Base-by-base conservation (phyloP, 2,888 invertebrate species). In the Drosophila neonasuta region DNA sequence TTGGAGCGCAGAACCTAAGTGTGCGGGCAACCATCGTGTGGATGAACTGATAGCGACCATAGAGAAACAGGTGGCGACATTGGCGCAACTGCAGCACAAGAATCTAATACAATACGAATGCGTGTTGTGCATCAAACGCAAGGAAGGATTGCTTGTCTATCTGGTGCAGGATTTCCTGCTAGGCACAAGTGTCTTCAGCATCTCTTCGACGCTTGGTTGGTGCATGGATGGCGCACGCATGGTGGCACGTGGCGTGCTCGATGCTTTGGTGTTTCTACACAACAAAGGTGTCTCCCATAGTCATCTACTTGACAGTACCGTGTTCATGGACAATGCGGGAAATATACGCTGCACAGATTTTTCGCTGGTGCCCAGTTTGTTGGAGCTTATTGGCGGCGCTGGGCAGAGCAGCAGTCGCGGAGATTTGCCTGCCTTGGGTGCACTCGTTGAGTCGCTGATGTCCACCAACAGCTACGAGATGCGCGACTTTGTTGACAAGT, bases 201-300 rank as follows among this genome's bases (percentile, higher is more conserved):
- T 91, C 36, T 89, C 90, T 4, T 83, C 88, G 0, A 80, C 89
- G 2, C 69, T 90, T 36, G 91, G 90, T 41, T 91, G 91, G 90
- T 91, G 90, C 70, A 88, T 87, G 73, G 91, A 90, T 91, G 93
- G 80, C 91, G 90, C 89, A 0, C 86, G 91, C 4, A 89, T 90
- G 80, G 90, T 97, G 34, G 94, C 95, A 0, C 91, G 92, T 50
- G 96, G 95, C 32, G 93, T 97, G 30, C 91, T 97, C 3, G 93
- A 93, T 56, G 96, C 95, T 11, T 90, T 97, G 34, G 93, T 94
- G 41, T 96, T 94, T 88, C 91, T 98, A 60, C 97, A 98, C 88
- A 93, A 94, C 78, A 95, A 95, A 70, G 95, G 95, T 72, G 94
- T 97, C 1, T 94, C 96, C 13, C 97, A 98, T 89, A 94, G 95